phyloP scores from a whole-genome alignment of 2,113 vertebrate species.

The Clarias magur region DNA sequence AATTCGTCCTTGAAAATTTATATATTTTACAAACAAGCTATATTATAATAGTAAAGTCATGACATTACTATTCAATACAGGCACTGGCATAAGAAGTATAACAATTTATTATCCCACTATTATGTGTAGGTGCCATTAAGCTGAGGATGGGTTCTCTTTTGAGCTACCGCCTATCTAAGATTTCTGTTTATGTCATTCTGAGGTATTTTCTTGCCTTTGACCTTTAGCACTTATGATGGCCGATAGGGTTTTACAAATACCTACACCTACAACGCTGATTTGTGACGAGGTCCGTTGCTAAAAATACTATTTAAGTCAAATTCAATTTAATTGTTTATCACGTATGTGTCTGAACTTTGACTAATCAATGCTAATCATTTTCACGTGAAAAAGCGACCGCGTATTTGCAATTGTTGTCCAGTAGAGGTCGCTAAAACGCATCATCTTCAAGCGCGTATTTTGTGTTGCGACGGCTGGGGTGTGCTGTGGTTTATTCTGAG shows the following conservation, averaged over 20 bases:
- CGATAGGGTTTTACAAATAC: not conserved
- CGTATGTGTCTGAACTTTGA: too few species aligned
- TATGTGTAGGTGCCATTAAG: not conserved
- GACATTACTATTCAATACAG: not conserved
- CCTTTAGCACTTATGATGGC: not conserved
- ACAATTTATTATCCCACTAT: not conserved
- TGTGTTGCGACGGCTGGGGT: not conserved
- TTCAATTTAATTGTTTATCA: not conserved
- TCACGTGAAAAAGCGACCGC: not conserved
- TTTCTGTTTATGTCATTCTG: not conserved
- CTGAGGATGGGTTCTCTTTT: not conserved
- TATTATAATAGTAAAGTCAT: too few species aligned
- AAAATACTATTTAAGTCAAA: not conserved
- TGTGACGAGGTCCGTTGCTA: not conserved
- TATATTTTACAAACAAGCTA: too few species aligned
- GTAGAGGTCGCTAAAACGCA: conserved; percentile 18
- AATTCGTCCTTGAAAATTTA: not conserved
- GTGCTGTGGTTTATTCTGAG: conserved; percentile 26
- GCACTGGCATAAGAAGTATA: not conserved
- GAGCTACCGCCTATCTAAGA: not conserved
- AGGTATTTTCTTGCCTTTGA: not conserved
- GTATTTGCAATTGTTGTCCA: not conserved
- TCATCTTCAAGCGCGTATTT: not conserved
- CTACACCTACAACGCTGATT: not conserved
- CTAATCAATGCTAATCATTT: not conserved